Conservation (phyloP, 2,888 invertebrate genomes). For the Philonicus albiceps region DNA sequence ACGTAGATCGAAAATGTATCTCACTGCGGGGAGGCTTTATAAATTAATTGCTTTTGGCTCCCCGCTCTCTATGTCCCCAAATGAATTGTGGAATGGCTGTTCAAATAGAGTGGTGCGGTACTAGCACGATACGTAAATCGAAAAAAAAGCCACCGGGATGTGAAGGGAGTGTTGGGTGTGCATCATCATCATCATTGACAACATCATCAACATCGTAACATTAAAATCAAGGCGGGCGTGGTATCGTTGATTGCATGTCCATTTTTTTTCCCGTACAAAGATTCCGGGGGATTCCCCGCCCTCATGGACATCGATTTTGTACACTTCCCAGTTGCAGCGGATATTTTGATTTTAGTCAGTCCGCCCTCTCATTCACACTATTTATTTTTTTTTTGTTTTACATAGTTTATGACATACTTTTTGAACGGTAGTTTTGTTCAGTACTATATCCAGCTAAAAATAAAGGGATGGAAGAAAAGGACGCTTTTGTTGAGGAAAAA, state of each 20-base stretch:
- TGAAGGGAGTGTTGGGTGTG: background rate
- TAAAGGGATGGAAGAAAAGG: background rate
- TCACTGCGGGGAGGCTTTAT: background rate
- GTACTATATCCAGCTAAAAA: background rate
- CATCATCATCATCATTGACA: background rate
- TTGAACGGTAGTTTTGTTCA: background rate
- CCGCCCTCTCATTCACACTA: background rate
- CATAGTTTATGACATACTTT: conserved; percentile 6
- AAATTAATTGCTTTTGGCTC: background rate
- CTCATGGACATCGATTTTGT: background rate
- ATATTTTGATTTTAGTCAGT: background rate
- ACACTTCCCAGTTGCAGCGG: background rate
- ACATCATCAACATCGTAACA: background rate
- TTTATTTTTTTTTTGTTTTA: background rate
- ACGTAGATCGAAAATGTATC: background rate
- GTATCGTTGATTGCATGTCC: background rate
- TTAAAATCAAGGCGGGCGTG: background rate
- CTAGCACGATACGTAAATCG: background rate
- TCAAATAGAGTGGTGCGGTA: background rate
- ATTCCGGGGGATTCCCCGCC: background rate
- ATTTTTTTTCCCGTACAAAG: background rate
- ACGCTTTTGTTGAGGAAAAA: background rate
- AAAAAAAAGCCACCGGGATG: no score
- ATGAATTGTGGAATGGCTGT: background rate
- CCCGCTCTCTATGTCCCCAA: background rate